These are phyloP conservation scores for Papio anubis DNA, from an alignment of 2,113 vertebrate genomes.

Conservation along the genomic window DNA sequence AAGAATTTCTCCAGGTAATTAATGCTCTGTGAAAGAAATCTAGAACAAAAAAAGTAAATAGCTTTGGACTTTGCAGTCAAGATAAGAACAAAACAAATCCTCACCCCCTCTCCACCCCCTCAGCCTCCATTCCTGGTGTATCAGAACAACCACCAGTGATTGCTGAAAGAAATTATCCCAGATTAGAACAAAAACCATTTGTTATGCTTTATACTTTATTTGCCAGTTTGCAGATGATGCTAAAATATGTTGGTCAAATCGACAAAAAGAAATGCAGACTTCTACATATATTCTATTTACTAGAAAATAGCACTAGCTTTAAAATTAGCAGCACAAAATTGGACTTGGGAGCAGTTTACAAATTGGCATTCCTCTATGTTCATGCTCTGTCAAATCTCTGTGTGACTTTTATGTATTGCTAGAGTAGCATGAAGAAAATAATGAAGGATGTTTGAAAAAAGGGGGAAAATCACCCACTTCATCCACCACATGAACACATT, in stretches of 20 bases:
- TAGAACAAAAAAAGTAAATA: background rate
- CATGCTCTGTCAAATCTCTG: background rate
- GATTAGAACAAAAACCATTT: background rate
- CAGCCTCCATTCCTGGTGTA: background rate
- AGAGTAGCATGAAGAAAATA: background rate
- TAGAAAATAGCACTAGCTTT: background rate
- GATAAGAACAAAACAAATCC: background rate
- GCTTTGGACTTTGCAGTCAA: background rate
- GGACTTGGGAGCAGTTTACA: background rate
- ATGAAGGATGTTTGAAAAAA: background rate
- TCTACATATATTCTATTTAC: background rate
- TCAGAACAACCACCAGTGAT: background rate
- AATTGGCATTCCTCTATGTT: background rate
- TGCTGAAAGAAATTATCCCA: background rate
- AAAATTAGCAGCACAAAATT: background rate
- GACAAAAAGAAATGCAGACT: background rate
- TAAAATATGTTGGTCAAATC: background rate
- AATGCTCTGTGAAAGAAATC: background rate
- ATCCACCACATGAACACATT: background rate
- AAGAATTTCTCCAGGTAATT: background rate
- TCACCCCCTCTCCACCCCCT: background rate
- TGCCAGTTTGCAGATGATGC: background rate
- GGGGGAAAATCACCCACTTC: background rate
- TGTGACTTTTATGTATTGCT: background rate
- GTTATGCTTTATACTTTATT: background rate